Evolutionary conservation across 2,113 vertebrate genomes (phyloP), one percentile per base, ranked within the genome.

Genomic region (Gnathonemus longibarbis): DNA sequence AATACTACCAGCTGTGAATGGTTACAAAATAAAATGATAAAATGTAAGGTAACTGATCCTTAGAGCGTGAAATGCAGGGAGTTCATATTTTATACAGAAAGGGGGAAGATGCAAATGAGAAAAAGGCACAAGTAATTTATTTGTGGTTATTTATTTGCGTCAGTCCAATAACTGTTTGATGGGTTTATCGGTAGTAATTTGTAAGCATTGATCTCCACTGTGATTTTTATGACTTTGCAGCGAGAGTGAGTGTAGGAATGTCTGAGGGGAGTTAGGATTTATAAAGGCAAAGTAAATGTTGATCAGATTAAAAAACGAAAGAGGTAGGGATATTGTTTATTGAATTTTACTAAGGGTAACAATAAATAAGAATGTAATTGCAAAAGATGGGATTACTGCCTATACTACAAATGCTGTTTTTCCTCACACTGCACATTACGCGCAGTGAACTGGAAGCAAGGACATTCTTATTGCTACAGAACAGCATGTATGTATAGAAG

Each of bases 121-220:
- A 50, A 83, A 35, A 50, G 10, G 88, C 66, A 89, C 80, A 46
- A 84, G 48, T 89, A 45, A 53, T 39, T 70, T 31, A 70, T 70
- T 31, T 70, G 62, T 70, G 62, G n/a, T 49, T 83, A 66, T 45
- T 86, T 42, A 62, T 85, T 62, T 8, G 21, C 5, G 9, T 85
- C 83, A 21, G 19, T 58, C 13, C 24, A 27, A 83, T 86, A 53
- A 84, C 39, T 48, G 31, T 19, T 42, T 49, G 35, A 27, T 62
- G 19, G 85, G n/a, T 66, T 58, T 48, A 90, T 90, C 19, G 31
- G 10, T 39, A 15, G 42, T 49, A 84, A 87, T 87, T 87, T 62
- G 31, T 49, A 46, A 46, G 39, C n/a, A 89, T 19, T 17, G 39
- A 46, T 58, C 42, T 6, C 8, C 83, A 9, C 80, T 89, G 88